A percentile compares a stretch with the other conserved stretches of the same genome.
phyloP scores from a whole-genome alignment of 2,888 invertebrate genomes.

The Drosophila borborema region DNA sequence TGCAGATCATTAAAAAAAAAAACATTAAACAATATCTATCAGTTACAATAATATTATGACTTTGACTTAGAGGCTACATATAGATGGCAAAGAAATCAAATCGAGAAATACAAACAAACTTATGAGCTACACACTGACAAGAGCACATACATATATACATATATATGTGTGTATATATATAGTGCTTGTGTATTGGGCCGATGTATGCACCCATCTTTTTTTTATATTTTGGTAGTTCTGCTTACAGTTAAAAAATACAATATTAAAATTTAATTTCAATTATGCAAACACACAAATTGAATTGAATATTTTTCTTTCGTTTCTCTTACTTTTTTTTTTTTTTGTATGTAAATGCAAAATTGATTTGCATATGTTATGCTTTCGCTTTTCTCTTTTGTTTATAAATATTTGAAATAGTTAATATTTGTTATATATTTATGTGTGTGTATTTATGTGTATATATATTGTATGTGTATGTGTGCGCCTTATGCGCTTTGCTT shows the following conservation, averaged over 20 bases:
- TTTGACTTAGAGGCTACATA: constrained; percentile 72
- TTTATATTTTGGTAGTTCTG: constrained; percentile 66
- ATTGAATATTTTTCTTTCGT: constrained; percentile 23
- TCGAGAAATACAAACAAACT: constrained; percentile 30
- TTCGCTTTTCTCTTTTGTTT: constrained; percentile 36
- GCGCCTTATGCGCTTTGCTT: constrained; percentile 48
- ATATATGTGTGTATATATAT: neutral
- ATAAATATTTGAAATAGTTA: constrained; percentile 75
- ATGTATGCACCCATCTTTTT: constrained; percentile 26
- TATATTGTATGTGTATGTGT: constrained; percentile 51
- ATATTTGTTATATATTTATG: constrained; percentile 51
- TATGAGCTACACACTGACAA: constrained; percentile 27
- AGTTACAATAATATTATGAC: constrained; percentile 70
- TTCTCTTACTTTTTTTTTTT: neutral
- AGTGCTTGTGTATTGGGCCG: constrained; percentile 15
- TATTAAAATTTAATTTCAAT: constrained; percentile 63
- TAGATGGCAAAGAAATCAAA: constrained; percentile 65
- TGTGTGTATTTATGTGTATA: constrained; percentile 29
- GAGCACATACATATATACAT: neutral
- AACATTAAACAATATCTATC: constrained; percentile 46
- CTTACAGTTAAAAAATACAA: constrained; percentile 65
- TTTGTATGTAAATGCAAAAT: constrained; percentile 39
- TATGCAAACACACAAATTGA: constrained; percentile 46
- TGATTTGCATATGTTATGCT: constrained; percentile 29
- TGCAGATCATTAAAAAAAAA: constrained; percentile 43